Evolutionary conservation across 2,797 vertebrate genomes (phyloP), one percentile per base, ranked within the genome.

Genomic region (Chromobotia macracanthus): DNA sequence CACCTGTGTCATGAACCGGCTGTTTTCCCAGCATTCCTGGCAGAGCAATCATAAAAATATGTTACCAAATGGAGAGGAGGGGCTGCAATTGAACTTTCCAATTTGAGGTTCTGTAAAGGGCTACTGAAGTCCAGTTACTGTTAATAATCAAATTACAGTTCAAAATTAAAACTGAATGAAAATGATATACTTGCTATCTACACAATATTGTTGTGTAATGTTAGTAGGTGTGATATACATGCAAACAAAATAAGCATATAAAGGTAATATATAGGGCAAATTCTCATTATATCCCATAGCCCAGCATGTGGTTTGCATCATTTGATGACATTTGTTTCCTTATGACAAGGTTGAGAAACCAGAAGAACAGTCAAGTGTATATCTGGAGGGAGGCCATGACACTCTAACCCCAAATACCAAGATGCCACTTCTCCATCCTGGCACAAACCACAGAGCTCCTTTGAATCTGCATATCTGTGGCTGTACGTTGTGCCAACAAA

Each of bases 11-110:
- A 68, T 44, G n/a, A 41, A 63, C 38, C 80, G 80, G 80, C 60
- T 77, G 70, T 75, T 80, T 60, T 72, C 71, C 51, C 19, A 21
- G 25, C 64, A 80, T 71, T 80, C 44, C 50, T 63, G 63, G 31
- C 28, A 79, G 48, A 51, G 55, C 15, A 28, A 72, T 72, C 51
- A 16, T 53, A 60, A 25, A 61, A 61, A 61, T 67, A 72, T 70
- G 67, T 25, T 16, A 16, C 48, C 73, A 66, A 75, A 75, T 66
- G 19, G 15, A 75, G n/a, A 75, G 19, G 64, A 55, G 50, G 19
- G n/a, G 28, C 50, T 25, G 5, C 9, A 35, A 48, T 13, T 66
- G 38, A 55, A 35, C 19, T 56, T 9, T 12, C 9, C 15, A 35
- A 3, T 64, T 73, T 5, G 23, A 65, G 28, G 11, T 16, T 13